These are phyloP conservation scores for Eubasilissa regina DNA, from an alignment of 1,140 invertebrate species.

Conservation along the genomic window DNA sequence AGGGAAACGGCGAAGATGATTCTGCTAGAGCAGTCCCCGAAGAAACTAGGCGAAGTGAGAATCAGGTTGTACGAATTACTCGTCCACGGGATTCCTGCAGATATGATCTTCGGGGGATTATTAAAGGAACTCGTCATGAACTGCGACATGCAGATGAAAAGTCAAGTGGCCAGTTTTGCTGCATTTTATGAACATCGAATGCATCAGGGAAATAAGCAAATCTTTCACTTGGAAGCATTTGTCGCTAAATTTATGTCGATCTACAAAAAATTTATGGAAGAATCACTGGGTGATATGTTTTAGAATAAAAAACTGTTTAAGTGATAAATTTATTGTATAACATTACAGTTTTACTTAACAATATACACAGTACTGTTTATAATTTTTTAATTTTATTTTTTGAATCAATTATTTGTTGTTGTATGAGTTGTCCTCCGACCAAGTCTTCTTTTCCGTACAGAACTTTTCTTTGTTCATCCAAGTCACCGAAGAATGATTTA, in stretches of 20 bases:
- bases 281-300: conserved; percentile 70
- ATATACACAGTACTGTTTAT: conserved; percentile 19
- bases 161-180: conserved; percentile 87
- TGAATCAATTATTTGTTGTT: conserved; percentile 21
- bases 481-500: conserved; percentile 36
- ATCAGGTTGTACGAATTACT: conserved; percentile 94
- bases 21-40: conserved; percentile 89
- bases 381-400: conserved; percentile 15
- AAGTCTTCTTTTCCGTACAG: conserved; percentile 29
- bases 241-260: conserved; percentile 96
- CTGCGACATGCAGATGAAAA: conserved; percentile 92
- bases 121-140: conserved; percentile 89
- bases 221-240: conserved; percentile 98
- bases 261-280: conserved; percentile 89
- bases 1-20: conserved; percentile 91
- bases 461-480: background rate
- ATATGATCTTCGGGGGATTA: conserved; percentile 93
- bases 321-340: background rate
- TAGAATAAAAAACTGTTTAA: conserved; percentile 38
- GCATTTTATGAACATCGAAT: conserved; percentile 93
- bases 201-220: conserved; percentile 92
- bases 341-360: background rate
- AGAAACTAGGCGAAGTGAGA: conserved; percentile 88
- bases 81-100: conserved; percentile 93
- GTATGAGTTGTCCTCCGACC: background rate